Base-by-base conservation (phyloP, 2,888 invertebrate species). In the Alloscopus bannaensis region DNA sequence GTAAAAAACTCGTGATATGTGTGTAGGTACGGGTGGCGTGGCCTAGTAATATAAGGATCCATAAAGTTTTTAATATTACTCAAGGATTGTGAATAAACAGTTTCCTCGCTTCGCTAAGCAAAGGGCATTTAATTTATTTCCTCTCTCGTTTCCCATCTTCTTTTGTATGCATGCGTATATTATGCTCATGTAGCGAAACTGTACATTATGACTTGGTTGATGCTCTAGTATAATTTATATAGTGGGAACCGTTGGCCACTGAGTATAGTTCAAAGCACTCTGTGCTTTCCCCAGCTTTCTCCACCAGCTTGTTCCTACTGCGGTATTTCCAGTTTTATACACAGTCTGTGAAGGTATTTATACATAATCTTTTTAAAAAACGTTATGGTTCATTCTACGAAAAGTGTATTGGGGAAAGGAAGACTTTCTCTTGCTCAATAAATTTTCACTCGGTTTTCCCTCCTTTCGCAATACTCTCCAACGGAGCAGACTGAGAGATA, bases 21-120 rank as follows among this genome's bases (percentile, higher is more conserved):
- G n/a, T n/a, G n/a, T n/a, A n/a, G n/a, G n/a, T n/a, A n/a, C n/a
- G n/a, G n/a, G n/a, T n/a, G n/a, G n/a, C n/a, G n/a, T n/a, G n/a
- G n/a, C n/a, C n/a, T n/a, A n/a, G n/a, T n/a, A n/a, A n/a, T n/a
- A n/a, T n/a, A n/a, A n/a, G n/a, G 57, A 73, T 73, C 65, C 65
- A 73, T 65, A 73, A 64, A 65, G 72, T 73, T 73, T 73, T 64
- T 73, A 65, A 73, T 73, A 73, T 65, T 73, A 57, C 20, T 55
- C 55, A 40, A 73, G 72, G 45, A 73, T 73, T 65, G 72, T 57
- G 55, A 73, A 73, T 73, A 73, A 73, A 73, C 72, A 73, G 64
- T 73, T 65, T 55, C 72, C 65, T 73, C 55, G 72, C 55, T 42
- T 73, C 55, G 55, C 72, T 64, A 57, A 65, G 64, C 72, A 65